Conservation (phyloP, 2,113 vertebrate species). For the Propithecus coquereli region DNA sequence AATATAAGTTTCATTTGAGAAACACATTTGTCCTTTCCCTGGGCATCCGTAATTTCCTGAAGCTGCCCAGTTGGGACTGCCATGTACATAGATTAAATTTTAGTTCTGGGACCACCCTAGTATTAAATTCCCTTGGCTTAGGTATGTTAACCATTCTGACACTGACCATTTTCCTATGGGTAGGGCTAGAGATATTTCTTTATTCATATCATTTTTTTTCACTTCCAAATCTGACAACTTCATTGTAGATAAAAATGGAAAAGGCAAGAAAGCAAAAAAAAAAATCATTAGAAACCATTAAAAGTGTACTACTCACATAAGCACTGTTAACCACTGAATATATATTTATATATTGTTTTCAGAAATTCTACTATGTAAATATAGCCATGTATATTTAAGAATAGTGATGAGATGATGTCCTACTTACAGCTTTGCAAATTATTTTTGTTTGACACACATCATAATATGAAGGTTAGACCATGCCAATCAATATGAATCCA, state of each 20-base stretch:
- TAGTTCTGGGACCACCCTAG: background rate
- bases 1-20: background rate
- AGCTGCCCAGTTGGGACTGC: background rate
- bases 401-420: background rate
- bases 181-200: background rate
- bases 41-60: background rate
- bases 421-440: background rate
- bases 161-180: background rate
- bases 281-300: background rate
- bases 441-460: too few species aligned
- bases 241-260: background rate
- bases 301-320: background rate
- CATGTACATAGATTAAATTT: background rate
- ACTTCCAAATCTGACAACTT: background rate
- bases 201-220: background rate
- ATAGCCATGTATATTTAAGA: background rate
- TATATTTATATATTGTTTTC: background rate
- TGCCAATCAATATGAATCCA: too few species aligned
- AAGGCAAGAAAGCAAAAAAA: background rate
- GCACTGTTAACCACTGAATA: background rate
- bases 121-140: background rate
- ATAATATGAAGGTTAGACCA: too few species aligned
- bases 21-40: background rate
- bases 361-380: background rate
- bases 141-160: background rate